Evolutionary conservation across 2,888 invertebrate genomes (phyloP).

Genomic region (Ecliptopera silaceata): DNA sequence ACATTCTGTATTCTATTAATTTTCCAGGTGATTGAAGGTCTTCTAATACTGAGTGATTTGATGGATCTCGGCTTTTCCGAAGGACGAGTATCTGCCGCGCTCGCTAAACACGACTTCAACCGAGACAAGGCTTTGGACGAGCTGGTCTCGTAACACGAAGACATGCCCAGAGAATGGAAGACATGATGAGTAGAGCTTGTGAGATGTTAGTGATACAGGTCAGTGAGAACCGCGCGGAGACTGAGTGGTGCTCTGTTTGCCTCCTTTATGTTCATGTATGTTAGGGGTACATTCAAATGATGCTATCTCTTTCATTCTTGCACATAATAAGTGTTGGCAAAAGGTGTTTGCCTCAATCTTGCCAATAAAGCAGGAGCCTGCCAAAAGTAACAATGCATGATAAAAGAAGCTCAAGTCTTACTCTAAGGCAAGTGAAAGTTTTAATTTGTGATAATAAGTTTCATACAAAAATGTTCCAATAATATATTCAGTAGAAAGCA

Average conservation of each 20-base stretch:
- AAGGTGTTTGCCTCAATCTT: not conserved
- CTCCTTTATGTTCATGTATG: not conserved
- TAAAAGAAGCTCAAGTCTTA: not conserved
- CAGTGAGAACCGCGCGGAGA: not conserved
- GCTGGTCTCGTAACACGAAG: conserved; percentile 85
- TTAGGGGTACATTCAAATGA: not conserved
- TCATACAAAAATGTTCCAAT: conserved; percentile 17
- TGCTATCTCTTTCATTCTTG: too few relatives aligned
- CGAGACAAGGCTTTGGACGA: conserved; percentile 93
- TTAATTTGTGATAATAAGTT: conserved; percentile 23
- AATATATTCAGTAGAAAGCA: conserved; percentile 2
- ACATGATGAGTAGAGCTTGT: not conserved
- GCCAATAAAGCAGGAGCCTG: not conserved
- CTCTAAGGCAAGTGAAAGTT: conserved; percentile 12
- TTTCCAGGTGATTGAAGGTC: conserved; percentile 90
- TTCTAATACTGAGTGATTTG: conserved; percentile 89
- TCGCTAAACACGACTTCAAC: conserved; percentile 90
- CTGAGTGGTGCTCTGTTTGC: not conserved
- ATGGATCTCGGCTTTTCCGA: conserved; percentile 93
- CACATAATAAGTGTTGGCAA: too few relatives aligned
- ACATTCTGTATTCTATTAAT: not conserved
- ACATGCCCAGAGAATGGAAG: not conserved
- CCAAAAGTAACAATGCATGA: not conserved
- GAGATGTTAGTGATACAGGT: not conserved
- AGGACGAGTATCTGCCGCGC: conserved; percentile 87